Base-by-base conservation (phyloP, 2,113 vertebrate genomes). In the Ailurus styani region DNA sequence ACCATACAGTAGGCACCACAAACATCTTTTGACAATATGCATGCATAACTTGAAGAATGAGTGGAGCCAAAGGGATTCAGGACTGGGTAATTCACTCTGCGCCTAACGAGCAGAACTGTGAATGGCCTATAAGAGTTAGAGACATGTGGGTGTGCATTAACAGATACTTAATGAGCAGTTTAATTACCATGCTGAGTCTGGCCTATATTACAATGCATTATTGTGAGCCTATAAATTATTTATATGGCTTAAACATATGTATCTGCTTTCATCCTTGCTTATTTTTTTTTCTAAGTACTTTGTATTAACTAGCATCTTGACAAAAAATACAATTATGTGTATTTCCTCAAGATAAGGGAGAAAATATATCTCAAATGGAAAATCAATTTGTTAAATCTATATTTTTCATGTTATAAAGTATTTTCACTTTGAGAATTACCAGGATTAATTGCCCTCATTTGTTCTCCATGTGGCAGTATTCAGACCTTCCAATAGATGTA, bases 351-450 rank as follows among this genome's bases (percentile, higher is more conserved):
- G 52, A 87, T 73, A 97, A 94, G 27, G 54, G 18, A 87, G 79
- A 40, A 57, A 95, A 52, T 73, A 29, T 86, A 91, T 82, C 79
- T 96, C 29, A 23, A 96, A 75, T 11, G 27, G 96, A 64, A 90
- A 97, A 97, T 96, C 84, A 95, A 96, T 91, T 94, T 68, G 37
- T 93, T 86, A 93, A 95, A 95, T 93, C 72, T 86, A 84, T 94
- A 73, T 34, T 97, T 98, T 98, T 97, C 40, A 31, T 93, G 72
- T 96, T 97, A 75, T 89, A 87, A 97, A 95, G 14, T 85, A 93
- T 97, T 98, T 98, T 96, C 1, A n/a, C 52, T 97, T 98, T 95
- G 47, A 98, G 40, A 82, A 96, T 97, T 97, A 86, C 52, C 8
- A 93, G 90, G 77, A 96, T 97, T 95, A 96, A 94, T 97, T 96